Conservation (phyloP, 2,797 vertebrate genomes). For the Eulemur albifrons region DNA sequence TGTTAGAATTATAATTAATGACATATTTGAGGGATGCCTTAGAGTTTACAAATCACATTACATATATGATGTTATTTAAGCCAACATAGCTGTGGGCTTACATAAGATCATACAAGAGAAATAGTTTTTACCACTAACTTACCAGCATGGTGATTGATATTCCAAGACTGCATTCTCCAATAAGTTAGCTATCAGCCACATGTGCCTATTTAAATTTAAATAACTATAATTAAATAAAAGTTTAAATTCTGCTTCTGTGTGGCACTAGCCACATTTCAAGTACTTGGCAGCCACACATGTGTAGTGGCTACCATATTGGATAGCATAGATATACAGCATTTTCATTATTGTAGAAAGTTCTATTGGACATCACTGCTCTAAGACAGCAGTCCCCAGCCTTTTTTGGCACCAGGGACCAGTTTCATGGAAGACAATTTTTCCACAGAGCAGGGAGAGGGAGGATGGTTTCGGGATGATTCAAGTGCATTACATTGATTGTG, state of each 20-base stretch:
- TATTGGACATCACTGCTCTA: not conserved
- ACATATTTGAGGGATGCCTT: not conserved
- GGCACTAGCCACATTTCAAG: not conserved
- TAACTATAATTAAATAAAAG: slow-evolving; percentile 16
- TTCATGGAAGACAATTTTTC: too few relatives aligned
- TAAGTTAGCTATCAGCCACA: not conserved
- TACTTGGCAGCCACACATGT: not conserved
- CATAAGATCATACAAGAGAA: not conserved
- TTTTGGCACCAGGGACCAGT: too few relatives aligned
- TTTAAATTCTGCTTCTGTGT: not conserved
- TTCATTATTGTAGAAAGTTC: not conserved
- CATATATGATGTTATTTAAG: not conserved
- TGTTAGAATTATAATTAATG: not conserved
- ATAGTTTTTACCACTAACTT: not conserved
- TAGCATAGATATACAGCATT: not conserved
- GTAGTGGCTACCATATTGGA: too few relatives aligned
- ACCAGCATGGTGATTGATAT: not conserved
- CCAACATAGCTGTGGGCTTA: not conserved
- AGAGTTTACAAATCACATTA: not conserved
- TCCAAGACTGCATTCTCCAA: not conserved
- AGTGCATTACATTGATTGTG: too few relatives aligned
- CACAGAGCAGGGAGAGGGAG: too few relatives aligned
- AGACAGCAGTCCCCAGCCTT: not conserved
- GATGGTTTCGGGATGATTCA: too few relatives aligned
- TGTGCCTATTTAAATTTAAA: slow-evolving; percentile 4